Base-by-base conservation (phyloP, 92 coral and sea anemone genomes). In the Muricea muricata region DNA sequence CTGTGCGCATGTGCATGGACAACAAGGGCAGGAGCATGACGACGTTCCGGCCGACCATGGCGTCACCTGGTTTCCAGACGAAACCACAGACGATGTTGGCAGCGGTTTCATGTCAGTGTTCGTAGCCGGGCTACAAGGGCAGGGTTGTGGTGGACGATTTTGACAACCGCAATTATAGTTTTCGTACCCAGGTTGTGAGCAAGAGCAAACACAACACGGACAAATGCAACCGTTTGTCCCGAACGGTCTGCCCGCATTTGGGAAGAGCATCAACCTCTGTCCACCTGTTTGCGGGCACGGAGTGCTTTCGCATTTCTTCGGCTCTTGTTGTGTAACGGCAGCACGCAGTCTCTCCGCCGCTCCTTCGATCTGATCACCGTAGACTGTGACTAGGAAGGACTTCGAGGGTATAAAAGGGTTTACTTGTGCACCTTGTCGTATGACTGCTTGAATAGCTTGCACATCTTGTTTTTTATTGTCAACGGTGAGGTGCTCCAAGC, bases 151-250 rank as follows among this genome's bases (percentile, higher is more conserved):
- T 13, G 83, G 83, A 9, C 71, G 20, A 20, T 56, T 58, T 58
- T 78, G 83, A 26, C 83, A 78, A 7, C 83, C 83, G 6, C 83
- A 78, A 6, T 58, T 31, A 57, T 78, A 78, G 37, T 78, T 78
- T 54, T 56, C 69, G 55, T 33, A 23, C 61, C 54, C 32, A 35
- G 83, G 83, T 26, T 56, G 20, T 8, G 55, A 55, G 34, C 83
- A 78, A 29, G 83, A 56, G n/a, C 83, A 78, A 32, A 78, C 1
- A 23, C 83, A 78, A 39, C 83, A 78, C 29, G 83, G 83, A 26
- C 83, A 78, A 6, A 75, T 25, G 80, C 80, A 75, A 15, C 41
- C 80, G 1, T 42, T 0, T 18, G 28, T 17, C 30, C 47, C 45
- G 5, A 76, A 17, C 6, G 81, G 31, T 23, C n/a, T 34, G n/a